Evolutionary conservation across 2,888 invertebrate genomes (phyloP), one percentile per base, ranked within the genome.

Genomic region (Polydrusus tereticollis): DNA sequence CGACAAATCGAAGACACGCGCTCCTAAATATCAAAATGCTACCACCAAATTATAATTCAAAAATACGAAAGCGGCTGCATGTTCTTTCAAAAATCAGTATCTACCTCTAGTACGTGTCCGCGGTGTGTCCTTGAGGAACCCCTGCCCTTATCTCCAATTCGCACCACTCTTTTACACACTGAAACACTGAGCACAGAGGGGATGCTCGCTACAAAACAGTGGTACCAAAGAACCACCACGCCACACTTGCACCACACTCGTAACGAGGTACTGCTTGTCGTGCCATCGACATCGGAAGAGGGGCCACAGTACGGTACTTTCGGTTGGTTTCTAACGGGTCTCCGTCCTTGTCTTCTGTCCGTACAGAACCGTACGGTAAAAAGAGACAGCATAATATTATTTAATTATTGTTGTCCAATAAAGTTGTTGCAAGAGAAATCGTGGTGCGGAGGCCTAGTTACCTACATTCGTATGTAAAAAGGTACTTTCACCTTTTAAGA

Each of bases 401-500:
- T 68, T 60, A 50, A 50, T 36, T 68, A 59, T 52, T 26, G 26
- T 47, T 20, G 59, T n/a, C n/a, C n/a, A 55, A 52, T 67, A 57
- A 58, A 41, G 58, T 58, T 58, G 41, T 38, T 63, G 50, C 45
- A 67, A 73, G 81, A 81, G 83, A 83, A 83, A 84, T 83, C 83
- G 79, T 71, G 71, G 79, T 70, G 72, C 26, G 75, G 82, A 78
- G 82, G 80, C 85, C 85, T 81, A 85, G 80, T 85, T 85, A 85
- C 85, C 85, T 84, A 85, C 82, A 84, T 85, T 65, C 23, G n/a
- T n/a, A n/a, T n/a, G 20, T 75, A 76, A 76, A 78, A 76, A 77
- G 78, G 79, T 80, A 85, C 85, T 85, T 85, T 85, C 85, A 85
- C 85, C 84, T 82, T 75, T 78, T 73, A 62, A 60, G 47, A 47